These are phyloP conservation scores for Palythoa heliodiscus DNA, from an alignment of 92 coral and sea anemone genomes.

Conservation along the genomic window DNA sequence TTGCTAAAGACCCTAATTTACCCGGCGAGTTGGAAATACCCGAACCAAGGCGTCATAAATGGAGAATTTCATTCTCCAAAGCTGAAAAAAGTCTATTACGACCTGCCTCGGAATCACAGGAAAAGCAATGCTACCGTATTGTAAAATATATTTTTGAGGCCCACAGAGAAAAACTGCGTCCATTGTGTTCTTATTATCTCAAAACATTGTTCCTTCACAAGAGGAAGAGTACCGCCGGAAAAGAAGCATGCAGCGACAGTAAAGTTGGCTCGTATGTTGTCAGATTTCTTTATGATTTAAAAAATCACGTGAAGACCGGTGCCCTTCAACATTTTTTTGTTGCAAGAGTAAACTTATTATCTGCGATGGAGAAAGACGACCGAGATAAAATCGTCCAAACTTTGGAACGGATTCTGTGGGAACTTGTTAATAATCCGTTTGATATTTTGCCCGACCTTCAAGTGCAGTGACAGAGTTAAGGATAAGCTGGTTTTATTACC, in stretches of 20 bases:
- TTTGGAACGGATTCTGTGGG: background rate
- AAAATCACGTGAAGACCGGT: background rate
- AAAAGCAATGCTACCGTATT: conserved; percentile 44
- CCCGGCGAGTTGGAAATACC: background rate
- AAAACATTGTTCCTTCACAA: conserved; percentile 54
- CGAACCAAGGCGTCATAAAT: background rate
- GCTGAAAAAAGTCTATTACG: conserved; percentile 51
- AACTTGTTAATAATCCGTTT: conserved; percentile 23
- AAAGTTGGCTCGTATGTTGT: conserved; percentile 44
- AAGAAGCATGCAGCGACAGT: background rate
- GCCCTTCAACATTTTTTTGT: conserved; percentile 46
- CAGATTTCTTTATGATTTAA: conserved; percentile 39
- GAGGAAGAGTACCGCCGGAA: background rate
- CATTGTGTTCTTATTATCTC: conserved; percentile 49
- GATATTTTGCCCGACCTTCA: conserved; percentile 9
- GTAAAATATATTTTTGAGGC: conserved; percentile 51
- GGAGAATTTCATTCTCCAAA: conserved; percentile 66
- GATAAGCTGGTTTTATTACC: background rate
- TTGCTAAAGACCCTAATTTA: conserved; percentile 46
- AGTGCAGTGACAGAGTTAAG: background rate
- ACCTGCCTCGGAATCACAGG: conserved; percentile 1
- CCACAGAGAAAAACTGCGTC: conserved; percentile 28
- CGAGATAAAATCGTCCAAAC: background rate
- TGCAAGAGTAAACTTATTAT: conserved; percentile 14
- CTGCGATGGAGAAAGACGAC: background rate